These are phyloP conservation scores for Antheraea yamamai DNA, from an alignment of 2,888 invertebrate genomes.

Conservation along the genomic window DNA sequence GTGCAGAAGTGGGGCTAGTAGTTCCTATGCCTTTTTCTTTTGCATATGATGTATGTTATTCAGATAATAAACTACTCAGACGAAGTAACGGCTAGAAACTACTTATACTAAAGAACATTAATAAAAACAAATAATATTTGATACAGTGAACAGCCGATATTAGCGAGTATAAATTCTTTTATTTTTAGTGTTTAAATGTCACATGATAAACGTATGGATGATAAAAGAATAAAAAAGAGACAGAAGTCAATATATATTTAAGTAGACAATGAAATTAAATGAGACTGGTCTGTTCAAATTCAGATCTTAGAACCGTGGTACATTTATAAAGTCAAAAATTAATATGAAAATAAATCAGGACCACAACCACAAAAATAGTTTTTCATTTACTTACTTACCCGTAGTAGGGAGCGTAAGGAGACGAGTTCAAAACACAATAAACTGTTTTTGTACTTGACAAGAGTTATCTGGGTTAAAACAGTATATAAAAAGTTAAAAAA, in stretches of 20 bases:
- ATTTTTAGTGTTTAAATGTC: too few relatives aligned
- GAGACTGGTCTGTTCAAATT: not conserved
- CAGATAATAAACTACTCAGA: too few relatives aligned
- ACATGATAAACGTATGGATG: not conserved
- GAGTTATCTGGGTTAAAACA: not conserved
- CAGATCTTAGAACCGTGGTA: not conserved
- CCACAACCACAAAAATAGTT: not conserved
- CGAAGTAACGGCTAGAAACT: too few relatives aligned
- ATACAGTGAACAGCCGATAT: too few relatives aligned
- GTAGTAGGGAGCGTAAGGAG: not conserved
- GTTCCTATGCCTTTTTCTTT: too few relatives aligned
- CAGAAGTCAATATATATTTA: not conserved
- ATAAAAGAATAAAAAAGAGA: not conserved
- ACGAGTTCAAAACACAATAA: not conserved
- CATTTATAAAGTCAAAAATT: not conserved
- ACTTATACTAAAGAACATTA: too few relatives aligned
- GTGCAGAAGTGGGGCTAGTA: too few relatives aligned
- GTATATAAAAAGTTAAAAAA: not conserved
- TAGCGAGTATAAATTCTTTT: not conserved
- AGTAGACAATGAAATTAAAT: not conserved
- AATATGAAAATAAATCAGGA: not conserved
- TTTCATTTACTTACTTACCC: not conserved
- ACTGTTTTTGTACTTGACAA: not conserved
- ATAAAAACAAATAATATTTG: too few relatives aligned
- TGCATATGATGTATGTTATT: too few relatives aligned